These are phyloP conservation scores for Aphis gossypii DNA, from an alignment of 1,140 invertebrate species.

Conservation along the genomic window DNA sequence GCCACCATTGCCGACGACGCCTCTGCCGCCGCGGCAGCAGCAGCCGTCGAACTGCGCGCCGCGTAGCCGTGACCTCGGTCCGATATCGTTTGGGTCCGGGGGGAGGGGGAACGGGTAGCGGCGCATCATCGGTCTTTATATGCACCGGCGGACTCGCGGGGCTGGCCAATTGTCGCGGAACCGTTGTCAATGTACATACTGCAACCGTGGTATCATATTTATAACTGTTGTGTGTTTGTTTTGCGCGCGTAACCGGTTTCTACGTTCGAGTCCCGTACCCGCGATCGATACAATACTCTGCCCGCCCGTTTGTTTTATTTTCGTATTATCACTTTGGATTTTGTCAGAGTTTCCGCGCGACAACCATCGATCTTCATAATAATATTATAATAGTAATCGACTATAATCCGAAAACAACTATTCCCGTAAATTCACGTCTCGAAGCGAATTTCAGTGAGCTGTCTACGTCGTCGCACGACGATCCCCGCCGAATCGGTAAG, in stretches of 20 bases:
- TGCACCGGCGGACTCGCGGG: slow-evolving; percentile 24
- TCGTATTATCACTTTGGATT: neutral
- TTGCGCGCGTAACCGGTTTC: neutral
- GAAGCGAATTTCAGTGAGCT: neutral
- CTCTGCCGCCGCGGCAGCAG: neutral
- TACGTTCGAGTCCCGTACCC: neutral
- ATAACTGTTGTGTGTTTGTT: neutral
- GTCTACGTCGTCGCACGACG: neutral
- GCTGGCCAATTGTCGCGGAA: slow-evolving; percentile 54
- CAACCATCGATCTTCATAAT: neutral
- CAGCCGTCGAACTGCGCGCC: neutral
- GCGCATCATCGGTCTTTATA: slow-evolving; percentile 47
- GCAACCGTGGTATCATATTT: slow-evolving; percentile 8
- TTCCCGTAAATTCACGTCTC: neutral
- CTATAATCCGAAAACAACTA: neutral
- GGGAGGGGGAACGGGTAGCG: neutral
- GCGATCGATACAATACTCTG: neutral
- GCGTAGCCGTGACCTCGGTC: slow-evolving; percentile 45
- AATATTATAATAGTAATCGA: neutral
- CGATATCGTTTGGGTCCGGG: neutral
- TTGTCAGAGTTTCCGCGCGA: neutral
- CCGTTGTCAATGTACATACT: slow-evolving; percentile 23
- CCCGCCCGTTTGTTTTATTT: neutral
- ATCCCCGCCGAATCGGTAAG: neutral
- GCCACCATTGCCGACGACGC: neutral